Evolutionary conservation across 2,888 invertebrate genomes (phyloP), one percentile per base, ranked within the genome.

Genomic region (Oxycera nigricornis): DNA sequence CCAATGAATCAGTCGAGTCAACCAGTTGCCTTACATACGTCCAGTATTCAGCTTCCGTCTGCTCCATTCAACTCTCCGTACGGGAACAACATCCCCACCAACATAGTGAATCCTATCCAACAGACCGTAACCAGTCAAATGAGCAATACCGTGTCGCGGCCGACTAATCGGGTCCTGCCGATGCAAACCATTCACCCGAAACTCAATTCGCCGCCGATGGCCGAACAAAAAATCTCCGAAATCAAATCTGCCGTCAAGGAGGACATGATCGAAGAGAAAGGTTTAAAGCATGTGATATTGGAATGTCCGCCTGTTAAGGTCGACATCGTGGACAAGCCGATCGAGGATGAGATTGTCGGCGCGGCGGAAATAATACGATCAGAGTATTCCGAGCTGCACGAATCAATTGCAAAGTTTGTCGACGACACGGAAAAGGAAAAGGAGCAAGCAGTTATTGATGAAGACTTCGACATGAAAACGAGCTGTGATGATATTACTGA

Each of bases 101-200:
- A 91, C 82, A 90, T 92, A 70, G 92, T 92, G 0, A 91, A 90
- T 81, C 92, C 92, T 1, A 89, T 91, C 72, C 88, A 88, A 59
- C 88, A 88, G 85, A 86, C 86, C 3, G 87, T 85, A n/a, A 76
- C 68, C 26, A 75, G 70, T 65, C 78, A 73, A 80, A 76, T 72
- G 14, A 80, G 79, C 9, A 79, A 79, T 22, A 83, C 84, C 1
- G 82, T 86, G 9, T 86, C 86, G 83, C 86, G 93, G 75, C 93
- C 93, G 52, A 93, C 93, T 88, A 93, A 92, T 81, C 88, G 93
- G 77, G 93, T 93, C 1, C 81, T 93, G 68, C 93, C 93, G 9
- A 90, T 93, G 88, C 93, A 92, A 80, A 91, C 92, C 77, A 88
- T 90, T 72, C 88, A 88, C 7, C 88, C 89, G 79, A 89, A 89